Conservation (phyloP, 2,888 invertebrate genomes). For the Petrophora chlorosata region DNA sequence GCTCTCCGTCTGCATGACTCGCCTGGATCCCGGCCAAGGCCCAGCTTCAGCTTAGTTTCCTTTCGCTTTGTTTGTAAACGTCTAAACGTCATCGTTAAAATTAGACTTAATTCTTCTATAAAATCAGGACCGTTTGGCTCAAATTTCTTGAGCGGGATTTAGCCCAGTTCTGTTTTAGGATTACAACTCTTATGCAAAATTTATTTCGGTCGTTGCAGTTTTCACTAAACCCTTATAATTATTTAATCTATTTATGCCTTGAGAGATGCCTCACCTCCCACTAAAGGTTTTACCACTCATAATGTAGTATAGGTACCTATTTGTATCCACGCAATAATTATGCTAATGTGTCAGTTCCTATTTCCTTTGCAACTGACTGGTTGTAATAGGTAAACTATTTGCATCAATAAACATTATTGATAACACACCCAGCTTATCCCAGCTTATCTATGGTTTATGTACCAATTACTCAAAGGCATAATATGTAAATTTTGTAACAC, state of each 20-base stretch:
- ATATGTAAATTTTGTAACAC: constrained; percentile 33
- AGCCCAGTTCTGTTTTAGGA: not conserved
- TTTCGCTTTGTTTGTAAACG: constrained; percentile 62
- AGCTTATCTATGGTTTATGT: constrained; percentile 6
- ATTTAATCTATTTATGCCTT: too few species aligned
- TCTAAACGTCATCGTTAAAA: constrained; percentile 32
- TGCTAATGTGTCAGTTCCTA: too few species aligned
- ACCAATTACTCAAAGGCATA: constrained; percentile 18
- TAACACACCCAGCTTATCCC: constrained; percentile 1
- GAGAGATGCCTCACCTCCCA: too few species aligned
- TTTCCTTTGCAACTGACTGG: too few species aligned
- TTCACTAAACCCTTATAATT: too few species aligned
- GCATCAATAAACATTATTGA: too few species aligned
- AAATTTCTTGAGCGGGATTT: constrained; percentile 12
- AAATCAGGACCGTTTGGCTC: constrained; percentile 16
- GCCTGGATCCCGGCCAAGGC: constrained; percentile 75
- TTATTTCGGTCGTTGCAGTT: too few species aligned
- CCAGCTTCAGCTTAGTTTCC: constrained; percentile 49
- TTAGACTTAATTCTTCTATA: constrained; percentile 24
- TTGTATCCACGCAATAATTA: too few species aligned
- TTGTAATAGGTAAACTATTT: too few species aligned
- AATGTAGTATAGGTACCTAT: too few species aligned
- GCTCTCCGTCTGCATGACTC: constrained; percentile 50
- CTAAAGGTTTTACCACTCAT: too few species aligned
- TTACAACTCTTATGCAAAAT: too few species aligned